phyloP scores from a whole-genome alignment of 2,797 vertebrate species.

The Clamator glandarius region DNA sequence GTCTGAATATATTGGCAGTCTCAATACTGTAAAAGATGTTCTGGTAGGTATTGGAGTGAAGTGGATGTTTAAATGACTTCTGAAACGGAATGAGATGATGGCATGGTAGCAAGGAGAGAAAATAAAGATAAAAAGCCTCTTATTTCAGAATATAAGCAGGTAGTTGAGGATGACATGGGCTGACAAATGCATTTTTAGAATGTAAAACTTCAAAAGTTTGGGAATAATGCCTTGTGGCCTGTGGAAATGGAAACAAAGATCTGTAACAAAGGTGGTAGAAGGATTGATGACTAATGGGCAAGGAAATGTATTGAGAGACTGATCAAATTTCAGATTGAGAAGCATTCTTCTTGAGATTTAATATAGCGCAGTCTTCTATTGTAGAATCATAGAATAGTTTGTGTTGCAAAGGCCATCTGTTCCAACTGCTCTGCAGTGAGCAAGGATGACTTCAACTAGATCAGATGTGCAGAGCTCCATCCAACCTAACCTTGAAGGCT shows the following conservation, averaged over 20 bases:
- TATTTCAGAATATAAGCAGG: background rate
- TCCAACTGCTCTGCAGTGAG: too few relatives aligned
- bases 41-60: background rate
- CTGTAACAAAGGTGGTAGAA: background rate
- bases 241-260: background rate
- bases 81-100: background rate
- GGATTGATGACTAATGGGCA: background rate
- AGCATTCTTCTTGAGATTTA: background rate
- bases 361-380: background rate
- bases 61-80: background rate
- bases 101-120: background rate
- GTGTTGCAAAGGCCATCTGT: too few relatives aligned
- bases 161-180: background rate
- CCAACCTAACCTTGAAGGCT: too few relatives aligned
- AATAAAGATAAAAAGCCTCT: background rate
- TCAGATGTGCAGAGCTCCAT: too few relatives aligned
- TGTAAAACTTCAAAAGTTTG: background rate
- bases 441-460: too few relatives aligned
- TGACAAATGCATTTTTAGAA: background rate
- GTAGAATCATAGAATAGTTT: too few relatives aligned
- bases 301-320: background rate
- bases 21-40: background rate
- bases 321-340: background rate
- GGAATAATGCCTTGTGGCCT: background rate
- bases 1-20: background rate